Evolutionary conservation across 2,113 vertebrate species (phyloP), one percentile per base, ranked within the genome.

Genomic region (Deroptyus accipitrinus): DNA sequence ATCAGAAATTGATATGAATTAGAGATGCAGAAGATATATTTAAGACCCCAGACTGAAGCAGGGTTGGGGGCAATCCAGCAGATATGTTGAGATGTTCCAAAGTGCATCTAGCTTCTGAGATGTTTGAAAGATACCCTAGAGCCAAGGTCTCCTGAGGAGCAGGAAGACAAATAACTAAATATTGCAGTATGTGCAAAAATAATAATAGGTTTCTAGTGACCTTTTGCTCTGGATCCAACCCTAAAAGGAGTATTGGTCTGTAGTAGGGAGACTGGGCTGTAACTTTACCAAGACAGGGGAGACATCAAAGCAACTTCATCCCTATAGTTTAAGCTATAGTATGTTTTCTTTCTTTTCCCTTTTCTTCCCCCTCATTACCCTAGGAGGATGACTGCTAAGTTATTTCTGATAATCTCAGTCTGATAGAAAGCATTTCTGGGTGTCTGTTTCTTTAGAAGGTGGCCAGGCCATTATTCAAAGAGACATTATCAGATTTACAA

Each of bases 41-140:
- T 52, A 62, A 49, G 37, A 25, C 25, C 42, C 27, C 19, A 28
- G n/a, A 7, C 2, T 66, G 59, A 28, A 78, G 28, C 12, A 74
- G 13, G 2, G 6, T 28, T 1, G 2, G 11, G 28, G 19, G 0
- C 10, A 49, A 16, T 70, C 19, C 14, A 41, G 5, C 17, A 19
- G 16, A 51, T 13, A 20, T 55, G 54, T n/a, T 83, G 63, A 44
- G 28, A 49, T 35, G 13, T 82, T 70, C 35, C 51, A 70, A 41
- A 86, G 24, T 31, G 17, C 30, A 41, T 10, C 30, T 62, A 11
- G 8, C 7, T 46, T 23, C 33, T 35, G 42, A 76, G 33, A 28
- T 46, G 9, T 48, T 86, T 31, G 30, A 66, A 11, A 76, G 22
- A 18, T 11, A 27, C 31, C 25, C 13, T 69, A 37, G 15, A 69